Evolutionary conservation across 2,113 vertebrate species (phyloP), one percentile per base, ranked within the genome.

Genomic region (Oncorhynchus tshawytscha): DNA sequence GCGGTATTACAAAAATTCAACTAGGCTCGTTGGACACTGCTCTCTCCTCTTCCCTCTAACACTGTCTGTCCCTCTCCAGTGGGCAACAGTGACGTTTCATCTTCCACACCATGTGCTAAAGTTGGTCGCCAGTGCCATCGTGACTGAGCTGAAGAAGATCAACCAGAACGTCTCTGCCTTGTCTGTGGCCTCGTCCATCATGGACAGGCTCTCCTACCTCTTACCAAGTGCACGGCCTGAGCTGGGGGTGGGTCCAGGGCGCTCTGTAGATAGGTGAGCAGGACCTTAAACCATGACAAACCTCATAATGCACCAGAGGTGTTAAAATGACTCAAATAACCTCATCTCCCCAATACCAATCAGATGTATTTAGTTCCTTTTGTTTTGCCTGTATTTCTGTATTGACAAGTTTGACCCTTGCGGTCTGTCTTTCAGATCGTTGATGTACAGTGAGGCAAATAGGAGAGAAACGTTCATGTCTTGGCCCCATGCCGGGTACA

Each of bases 181-280:
- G 93, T 97, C 98, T 88, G 98, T 99, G 88, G 97, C 97, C 49
- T 99, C 98, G 88, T 99, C 97, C 88, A 95, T 99, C 91, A 97
- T 99, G 97, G 97, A 99, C 94, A 95, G 98, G 90, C 95, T 99
- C 85, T 98, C 97, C 94, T 99, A 99, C 96, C 97, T 99, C 94
- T 95, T 99, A 91, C 96, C 96, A 79, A 99, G 96, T 31, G 96
- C 96, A 59, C 94, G 97, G 74, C 96, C 96, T 31, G 98, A 99
- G 87, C 95, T 99, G 11, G 97, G 98, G 65, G 96, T 99, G 79
- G 98, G 98, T 80, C 98, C 98, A 59, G 98, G 98, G 51, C 95
- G 98, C 81, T 97, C 98, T 83, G 97, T 99, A 87, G 98, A 99
- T 90, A 96, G 98, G 98, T 99, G 51, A 54, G 51, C 16, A 54